These are phyloP conservation scores for Anodontia alba DNA, from an alignment of 2,888 invertebrate genomes.

Conservation along the genomic window DNA sequence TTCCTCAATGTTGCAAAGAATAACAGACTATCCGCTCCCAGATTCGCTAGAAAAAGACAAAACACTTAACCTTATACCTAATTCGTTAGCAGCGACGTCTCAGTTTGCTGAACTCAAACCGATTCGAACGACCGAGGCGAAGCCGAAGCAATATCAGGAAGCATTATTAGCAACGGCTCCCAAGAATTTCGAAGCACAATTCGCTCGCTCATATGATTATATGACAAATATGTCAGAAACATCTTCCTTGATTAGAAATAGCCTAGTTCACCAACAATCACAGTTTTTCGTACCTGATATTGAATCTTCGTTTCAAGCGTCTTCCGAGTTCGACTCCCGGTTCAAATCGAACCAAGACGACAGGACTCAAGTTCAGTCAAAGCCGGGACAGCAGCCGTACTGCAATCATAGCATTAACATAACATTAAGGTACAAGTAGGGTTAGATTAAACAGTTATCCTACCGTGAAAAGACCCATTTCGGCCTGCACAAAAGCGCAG, in stretches of 20 bases:
- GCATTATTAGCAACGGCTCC: conserved; percentile 42
- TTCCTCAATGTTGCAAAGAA: conserved; percentile 54
- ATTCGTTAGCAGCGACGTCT: conserved; percentile 41
- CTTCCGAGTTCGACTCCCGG: conserved; percentile 13
- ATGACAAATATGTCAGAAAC: conserved; percentile 13
- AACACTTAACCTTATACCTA: conserved; percentile 20
- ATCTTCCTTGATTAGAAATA: background rate
- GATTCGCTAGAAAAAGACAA: conserved; percentile 24
- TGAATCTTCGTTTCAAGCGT: background rate
- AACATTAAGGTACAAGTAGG: conserved; percentile 76
- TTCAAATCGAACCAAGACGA: conserved; percentile 5
- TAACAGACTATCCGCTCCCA: conserved; percentile 35
- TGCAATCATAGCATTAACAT: conserved; percentile 81
- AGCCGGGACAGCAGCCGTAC: conserved; percentile 50
- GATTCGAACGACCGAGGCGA: conserved; percentile 36
- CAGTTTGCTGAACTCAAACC: conserved; percentile 72
- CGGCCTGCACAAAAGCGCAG: too few relatives aligned
- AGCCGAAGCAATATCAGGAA: conserved; percentile 44
- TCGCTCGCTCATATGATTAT: conserved; percentile 19
- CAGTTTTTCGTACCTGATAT: background rate
- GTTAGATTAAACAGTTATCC: too few relatives aligned
- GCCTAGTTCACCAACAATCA: background rate
- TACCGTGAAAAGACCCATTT: too few relatives aligned
- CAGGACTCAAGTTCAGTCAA: background rate
- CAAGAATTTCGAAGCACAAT: conserved; percentile 42